Evolutionary conservation across 2,888 invertebrate species (phyloP).

Genomic region (Parasteatoda lunata): DNA sequence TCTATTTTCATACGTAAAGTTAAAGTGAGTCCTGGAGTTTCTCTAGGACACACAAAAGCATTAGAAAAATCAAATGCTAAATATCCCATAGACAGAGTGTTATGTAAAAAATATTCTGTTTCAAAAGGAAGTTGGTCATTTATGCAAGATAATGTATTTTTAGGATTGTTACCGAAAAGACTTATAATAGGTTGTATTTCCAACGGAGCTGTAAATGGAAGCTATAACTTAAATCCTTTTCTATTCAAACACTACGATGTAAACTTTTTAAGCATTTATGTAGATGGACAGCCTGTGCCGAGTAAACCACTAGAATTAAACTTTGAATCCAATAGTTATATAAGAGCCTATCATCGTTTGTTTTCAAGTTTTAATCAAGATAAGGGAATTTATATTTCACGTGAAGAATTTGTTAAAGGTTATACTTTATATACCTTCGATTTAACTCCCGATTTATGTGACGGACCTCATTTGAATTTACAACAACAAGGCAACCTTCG

Average conservation of each 20-base stretch:
- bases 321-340: constrained; percentile 22
- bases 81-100: constrained; percentile 32
- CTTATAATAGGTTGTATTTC: constrained; percentile 10
- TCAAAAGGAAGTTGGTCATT: constrained; percentile 26
- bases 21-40: constrained; percentile 24
- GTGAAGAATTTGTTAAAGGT: constrained; percentile 34
- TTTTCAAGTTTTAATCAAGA: constrained; percentile 70
- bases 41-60: constrained; percentile 25
- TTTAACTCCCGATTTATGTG: constrained; percentile 29
- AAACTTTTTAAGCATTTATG: constrained; percentile 40
- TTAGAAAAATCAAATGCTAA: neutral
- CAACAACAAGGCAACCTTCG: constrained; percentile 30
- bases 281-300: constrained; percentile 25
- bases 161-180: constrained; percentile 22
- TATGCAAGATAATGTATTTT: constrained; percentile 25
- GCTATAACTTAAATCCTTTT: constrained; percentile 45
- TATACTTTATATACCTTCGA: constrained; percentile 29
- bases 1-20: constrained; percentile 41
- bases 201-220: constrained; percentile 21
- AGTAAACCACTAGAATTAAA: constrained; percentile 37
- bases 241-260: constrained; percentile 70
- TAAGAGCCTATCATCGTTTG: constrained; percentile 71
- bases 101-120: constrained; percentile 34
- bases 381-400: constrained; percentile 63
- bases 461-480: constrained; percentile 22